Evolutionary conservation across 1,140 invertebrate genomes (phyloP), one percentile per base, ranked within the genome.

Genomic region (Brachionus sp.): DNA sequence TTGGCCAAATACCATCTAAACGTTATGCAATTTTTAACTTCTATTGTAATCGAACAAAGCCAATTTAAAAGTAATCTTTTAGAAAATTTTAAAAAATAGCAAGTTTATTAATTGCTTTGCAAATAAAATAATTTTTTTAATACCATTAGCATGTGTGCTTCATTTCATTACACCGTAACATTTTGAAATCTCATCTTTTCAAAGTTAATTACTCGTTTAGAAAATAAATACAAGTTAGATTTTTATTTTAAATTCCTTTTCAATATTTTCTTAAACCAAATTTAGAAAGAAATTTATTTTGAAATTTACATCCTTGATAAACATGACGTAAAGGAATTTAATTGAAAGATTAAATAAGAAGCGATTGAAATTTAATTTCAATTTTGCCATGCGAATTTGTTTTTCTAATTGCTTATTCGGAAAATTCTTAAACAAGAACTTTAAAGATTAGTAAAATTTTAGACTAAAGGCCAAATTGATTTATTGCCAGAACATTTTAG

Each of bases 171-270:
- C 64, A 66, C 64, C 25, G 29, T 10, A 66, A 66, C 64, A 66
- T 66, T 66, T 66, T 66, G 64, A 66, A 66, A 66, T 66, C 64
- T 66, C 64, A 66, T 66, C 29, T 66, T 33, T 25, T 33, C 64
- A 57, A 57, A 25, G 50, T 57, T 23, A 57, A 57, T 57, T 57
- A 57, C 16, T 23, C 50, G 50, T 2, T 57, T 57, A 57, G 50
- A 2, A 57, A 57, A 57, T 19, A 57, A 57, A 29, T 29, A 29
- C 29, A 29, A 57, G 50, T 57, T 57, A 19, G 19, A 19, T 57
- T 57, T 19, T 57, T 57, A 5, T 19, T 57, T 57, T 57, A 25
- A 57, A 57, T 57, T 57, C 0, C 16, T 57, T 57, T 57, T 57
- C 50, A 57, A 57, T 57, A 57, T 57, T 57, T 57, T 57, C 50